phyloP scores from a whole-genome alignment of 2,113 vertebrate species.

The Natator depressus region DNA sequence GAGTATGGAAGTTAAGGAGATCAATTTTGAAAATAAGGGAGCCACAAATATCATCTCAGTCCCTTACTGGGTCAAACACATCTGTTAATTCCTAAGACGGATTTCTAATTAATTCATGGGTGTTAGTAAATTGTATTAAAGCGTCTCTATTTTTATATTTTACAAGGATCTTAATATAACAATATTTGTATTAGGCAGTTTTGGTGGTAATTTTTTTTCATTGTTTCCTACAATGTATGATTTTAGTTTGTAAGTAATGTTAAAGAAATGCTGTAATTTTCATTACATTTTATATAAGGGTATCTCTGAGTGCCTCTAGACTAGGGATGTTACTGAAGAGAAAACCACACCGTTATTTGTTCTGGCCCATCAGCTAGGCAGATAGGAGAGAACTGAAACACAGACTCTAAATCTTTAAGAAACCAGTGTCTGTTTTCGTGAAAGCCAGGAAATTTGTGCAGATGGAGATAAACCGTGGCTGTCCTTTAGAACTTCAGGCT shows the following conservation, averaged over 20 bases:
- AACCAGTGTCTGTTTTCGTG: accelerated
- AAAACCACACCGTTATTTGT: accelerated
- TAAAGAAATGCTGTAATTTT: background rate
- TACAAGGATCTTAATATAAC: background rate
- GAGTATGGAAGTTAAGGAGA: background rate
- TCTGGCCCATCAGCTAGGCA: background rate
- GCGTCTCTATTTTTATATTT: background rate
- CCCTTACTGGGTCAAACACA: background rate
- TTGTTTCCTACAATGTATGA: background rate
- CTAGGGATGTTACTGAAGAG: background rate
- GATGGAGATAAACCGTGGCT: background rate
- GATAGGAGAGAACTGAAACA: background rate
- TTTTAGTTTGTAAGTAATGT: background rate
- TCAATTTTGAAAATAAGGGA: background rate
- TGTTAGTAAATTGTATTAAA: background rate
- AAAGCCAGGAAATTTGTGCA: background rate
- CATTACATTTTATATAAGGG: background rate
- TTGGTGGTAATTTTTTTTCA: background rate
- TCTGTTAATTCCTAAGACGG: background rate
- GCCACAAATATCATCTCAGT: background rate
- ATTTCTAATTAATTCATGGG: background rate
- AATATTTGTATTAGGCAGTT: background rate
- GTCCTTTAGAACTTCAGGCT: background rate
- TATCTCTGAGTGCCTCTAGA: background rate
- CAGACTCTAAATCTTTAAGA: background rate